Base-by-base conservation (phyloP, 2,113 vertebrate genomes). In the Electrona antarctica region DNA sequence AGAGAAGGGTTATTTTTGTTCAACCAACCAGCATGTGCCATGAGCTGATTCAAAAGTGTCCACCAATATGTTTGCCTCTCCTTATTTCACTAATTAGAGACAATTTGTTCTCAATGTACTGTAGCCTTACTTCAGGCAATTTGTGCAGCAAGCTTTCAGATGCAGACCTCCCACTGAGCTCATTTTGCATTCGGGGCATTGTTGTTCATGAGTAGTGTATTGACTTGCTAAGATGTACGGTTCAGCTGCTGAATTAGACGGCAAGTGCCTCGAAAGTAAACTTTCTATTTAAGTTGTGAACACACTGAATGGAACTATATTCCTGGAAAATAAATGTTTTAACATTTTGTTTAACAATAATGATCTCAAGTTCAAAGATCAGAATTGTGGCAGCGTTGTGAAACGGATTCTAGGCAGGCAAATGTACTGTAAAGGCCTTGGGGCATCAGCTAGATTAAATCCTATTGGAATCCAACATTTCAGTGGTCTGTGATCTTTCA, bases 181-280 rank as follows among this genome's bases (percentile, higher is more conserved):
- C 69, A 87, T 85, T 87, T 77, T 74, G 82, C 60, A 86, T 85
- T 80, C 73, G 4, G 50, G 67, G 64, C 57, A 64, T 71, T 84
- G 71, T 69, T 73, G 72, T 73, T 83, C 77, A 78, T 82, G 70
- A 86, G 83, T 91, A 74, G 80, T 78, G 83, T 74, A 85, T 80
- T 10, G 74, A 75, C 67, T 66, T 47, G 70, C 74, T 76, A 46
- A 77, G 80, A 74, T 55, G 72, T 68, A 83, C 79, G 84, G 84
- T 83, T 87, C 84, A 84, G 73, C 46, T 29, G 51, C n/a, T 69
- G 73, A 80, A 81, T 71, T 71, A 74, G 64, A 80, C 78, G 82
- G 77, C 64, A 52, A 62, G 75, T 73, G 60, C 81, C 76, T 88
- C 72, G 62, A 64, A 21, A 63, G 58, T 84, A 79, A 87, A 75